A percentile compares a stretch with the other conserved stretches of the same genome.
Conservation (phyloP, 2,888 invertebrate genomes). For the Amitus sp. region DNA sequence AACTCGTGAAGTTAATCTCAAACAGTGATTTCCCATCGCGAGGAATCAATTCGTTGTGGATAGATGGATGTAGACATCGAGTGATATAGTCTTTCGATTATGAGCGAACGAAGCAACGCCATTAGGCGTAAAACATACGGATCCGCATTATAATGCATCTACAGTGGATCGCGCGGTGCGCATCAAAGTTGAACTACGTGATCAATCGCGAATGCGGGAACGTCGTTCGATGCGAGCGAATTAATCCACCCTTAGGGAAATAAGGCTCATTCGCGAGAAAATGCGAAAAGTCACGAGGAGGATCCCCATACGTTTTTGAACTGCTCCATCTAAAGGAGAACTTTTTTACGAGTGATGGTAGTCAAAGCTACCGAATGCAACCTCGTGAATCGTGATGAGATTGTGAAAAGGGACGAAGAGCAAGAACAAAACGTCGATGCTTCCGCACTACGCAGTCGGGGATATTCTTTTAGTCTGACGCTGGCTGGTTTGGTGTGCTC, state of each 20-base stretch:
- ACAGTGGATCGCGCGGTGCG: conserved; percentile 58
- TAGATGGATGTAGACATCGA: conserved; percentile 11
- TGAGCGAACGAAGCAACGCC: conserved; percentile 51
- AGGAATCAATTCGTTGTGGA: not conserved
- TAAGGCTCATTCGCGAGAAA: too few relatives aligned
- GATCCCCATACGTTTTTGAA: not conserved
- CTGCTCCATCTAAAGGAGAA: not conserved
- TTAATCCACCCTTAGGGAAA: not conserved
- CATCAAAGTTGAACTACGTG: conserved; percentile 59
- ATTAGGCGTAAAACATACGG: conserved; percentile 51
- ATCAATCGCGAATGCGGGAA: conserved; percentile 24
- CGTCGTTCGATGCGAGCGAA: not conserved
- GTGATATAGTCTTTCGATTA: conserved; percentile 59
- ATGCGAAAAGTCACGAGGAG: too few relatives aligned
- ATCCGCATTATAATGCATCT: conserved; percentile 61
- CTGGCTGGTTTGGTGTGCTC: conserved; percentile 45
- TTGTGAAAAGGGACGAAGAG: conserved; percentile 3
- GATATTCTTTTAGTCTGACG: conserved; percentile 25
- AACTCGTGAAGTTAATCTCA: not conserved
- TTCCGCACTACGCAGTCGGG: conserved; percentile 35
- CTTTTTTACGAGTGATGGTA: too few relatives aligned
- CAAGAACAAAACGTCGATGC: conserved; percentile 14
- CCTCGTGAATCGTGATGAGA: conserved; percentile 6
- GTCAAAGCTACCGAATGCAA: not conserved
- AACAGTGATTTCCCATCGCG: not conserved